phyloP scores from a whole-genome alignment of 1,140 invertebrate species.

The Scaptomyza montana region DNA sequence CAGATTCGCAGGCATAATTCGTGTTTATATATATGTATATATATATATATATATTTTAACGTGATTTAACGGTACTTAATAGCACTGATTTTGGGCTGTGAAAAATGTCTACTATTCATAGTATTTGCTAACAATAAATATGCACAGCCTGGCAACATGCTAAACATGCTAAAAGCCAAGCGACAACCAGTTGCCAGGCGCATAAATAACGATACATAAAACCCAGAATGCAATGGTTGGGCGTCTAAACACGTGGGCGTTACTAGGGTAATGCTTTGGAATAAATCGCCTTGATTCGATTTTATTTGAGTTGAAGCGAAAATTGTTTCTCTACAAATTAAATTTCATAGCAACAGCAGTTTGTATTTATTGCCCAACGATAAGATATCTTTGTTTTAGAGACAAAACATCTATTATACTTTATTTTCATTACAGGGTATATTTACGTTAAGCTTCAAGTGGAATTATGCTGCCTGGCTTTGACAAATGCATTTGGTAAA shows the following conservation, averaged over 20 bases:
- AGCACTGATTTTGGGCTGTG: conserved; percentile 27
- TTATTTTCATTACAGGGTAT: not conserved
- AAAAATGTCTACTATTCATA: conserved; percentile 51
- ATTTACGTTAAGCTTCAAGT: conserved; percentile 14
- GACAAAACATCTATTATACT: not conserved
- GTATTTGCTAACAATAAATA: conserved; percentile 64
- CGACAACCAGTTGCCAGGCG: conserved; percentile 63
- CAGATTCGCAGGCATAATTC: conserved; percentile 57
- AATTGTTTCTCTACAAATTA: not conserved
- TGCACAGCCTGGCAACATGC: conserved; percentile 48
- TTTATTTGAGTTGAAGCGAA: not conserved
- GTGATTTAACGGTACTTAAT: not conserved
- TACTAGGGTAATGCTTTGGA: conserved; percentile 52
- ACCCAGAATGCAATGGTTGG: not conserved
- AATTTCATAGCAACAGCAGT: not conserved
- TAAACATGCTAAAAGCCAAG: conserved; percentile 9
- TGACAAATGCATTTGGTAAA: conserved; percentile 54
- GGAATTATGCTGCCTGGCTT: conserved; percentile 25
- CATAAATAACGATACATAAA: conserved; percentile 70
- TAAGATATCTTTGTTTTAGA: too few species aligned
- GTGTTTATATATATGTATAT: not conserved
- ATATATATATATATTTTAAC: not conserved
- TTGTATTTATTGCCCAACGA: not conserved
- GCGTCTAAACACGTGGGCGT: conserved; percentile 40
- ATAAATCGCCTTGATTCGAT: too few species aligned